Evolutionary conservation across 2,888 invertebrate species (phyloP).

Genomic region (Branchipolynoe longqiensis): DNA sequence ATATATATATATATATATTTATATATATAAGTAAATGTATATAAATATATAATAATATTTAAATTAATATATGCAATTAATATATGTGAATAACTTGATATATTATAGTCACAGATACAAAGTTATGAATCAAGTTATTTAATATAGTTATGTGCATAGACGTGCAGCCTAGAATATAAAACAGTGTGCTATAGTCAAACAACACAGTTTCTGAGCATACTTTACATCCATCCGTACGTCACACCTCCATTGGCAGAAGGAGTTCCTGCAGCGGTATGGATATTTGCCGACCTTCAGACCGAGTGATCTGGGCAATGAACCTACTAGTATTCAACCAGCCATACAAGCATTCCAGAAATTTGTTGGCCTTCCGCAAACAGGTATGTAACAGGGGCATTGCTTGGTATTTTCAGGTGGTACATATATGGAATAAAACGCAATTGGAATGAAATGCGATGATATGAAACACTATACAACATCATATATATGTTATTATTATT

Average conservation of each 20-base stretch:
- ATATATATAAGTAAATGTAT: background rate
- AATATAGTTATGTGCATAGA: no score
- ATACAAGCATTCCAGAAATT: background rate
- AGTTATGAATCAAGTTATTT: no score
- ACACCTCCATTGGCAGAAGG: constrained; percentile 1
- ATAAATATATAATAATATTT: no score
- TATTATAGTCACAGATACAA: no score
- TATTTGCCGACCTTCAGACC: background rate
- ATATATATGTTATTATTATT: background rate
- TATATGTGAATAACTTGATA: no score
- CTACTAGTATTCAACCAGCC: background rate
- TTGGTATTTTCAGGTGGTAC: no score
- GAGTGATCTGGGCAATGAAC: background rate
- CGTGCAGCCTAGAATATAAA: no score
- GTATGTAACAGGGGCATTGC: background rate
- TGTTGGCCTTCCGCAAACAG: constrained; percentile 21
- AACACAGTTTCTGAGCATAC: no score
- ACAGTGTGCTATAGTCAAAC: no score
- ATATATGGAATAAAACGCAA: background rate
- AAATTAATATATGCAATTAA: no score
- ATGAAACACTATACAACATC: background rate
- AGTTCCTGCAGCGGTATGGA: background rate
- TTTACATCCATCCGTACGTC: background rate
- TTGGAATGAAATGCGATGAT: background rate
- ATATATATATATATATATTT: background rate